Conservation (phyloP, 2,113 vertebrate genomes). For the Tenrec ecaudatus region DNA sequence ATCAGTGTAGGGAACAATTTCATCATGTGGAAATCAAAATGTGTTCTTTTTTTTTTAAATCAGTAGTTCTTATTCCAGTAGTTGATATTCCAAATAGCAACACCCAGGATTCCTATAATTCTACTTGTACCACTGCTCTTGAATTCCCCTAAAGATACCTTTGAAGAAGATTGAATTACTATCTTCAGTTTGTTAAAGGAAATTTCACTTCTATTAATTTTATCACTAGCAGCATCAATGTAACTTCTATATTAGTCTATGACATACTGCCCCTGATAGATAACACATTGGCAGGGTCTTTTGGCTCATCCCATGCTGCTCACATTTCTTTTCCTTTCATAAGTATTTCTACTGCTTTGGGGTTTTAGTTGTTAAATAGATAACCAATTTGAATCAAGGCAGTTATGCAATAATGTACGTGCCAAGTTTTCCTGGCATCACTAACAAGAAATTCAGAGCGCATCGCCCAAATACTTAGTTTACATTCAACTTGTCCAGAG, state of each 20-base stretch:
- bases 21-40: neutral
- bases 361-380: conserved; percentile 68
- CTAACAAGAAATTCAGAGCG: conserved; percentile 33
- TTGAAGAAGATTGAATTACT: neutral
- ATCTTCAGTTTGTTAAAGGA: neutral
- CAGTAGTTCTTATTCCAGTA: neutral
- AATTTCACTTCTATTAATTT: neutral
- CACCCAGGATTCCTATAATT: neutral
- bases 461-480: conserved; percentile 63
- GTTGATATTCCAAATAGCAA: neutral
- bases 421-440: conserved; percentile 67
- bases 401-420: conserved; percentile 62
- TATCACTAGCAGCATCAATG: neutral
- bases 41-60: neutral
- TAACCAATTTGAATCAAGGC: conserved; percentile 68
- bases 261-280: conserved; percentile 1
- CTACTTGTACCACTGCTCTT: neutral
- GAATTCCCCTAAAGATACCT: neutral
- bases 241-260: neutral
- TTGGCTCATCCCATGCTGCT: conserved; percentile 48
- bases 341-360: conserved; percentile 64
- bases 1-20: neutral
- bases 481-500: conserved; percentile 66
- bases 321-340: conserved; percentile 61
- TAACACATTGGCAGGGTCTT: conserved; percentile 49